Evolutionary conservation across 2,888 invertebrate genomes (phyloP), one percentile per base, ranked within the genome.

Genomic region (Napeogenes inachia): DNA sequence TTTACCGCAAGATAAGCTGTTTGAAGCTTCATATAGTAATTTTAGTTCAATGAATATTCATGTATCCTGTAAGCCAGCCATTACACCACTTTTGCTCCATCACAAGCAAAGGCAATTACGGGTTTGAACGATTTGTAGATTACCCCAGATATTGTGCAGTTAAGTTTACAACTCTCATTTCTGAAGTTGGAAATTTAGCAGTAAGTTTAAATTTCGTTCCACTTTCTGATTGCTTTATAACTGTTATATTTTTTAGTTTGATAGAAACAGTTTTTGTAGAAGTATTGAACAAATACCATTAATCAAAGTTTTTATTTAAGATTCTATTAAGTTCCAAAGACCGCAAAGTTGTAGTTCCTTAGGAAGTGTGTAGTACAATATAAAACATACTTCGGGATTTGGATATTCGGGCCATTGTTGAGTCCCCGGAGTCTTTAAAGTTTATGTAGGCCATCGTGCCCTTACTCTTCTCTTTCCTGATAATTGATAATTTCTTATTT

Each of bases 1-100:
- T 50, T 50, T 30, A 30, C 30, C 4, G 30, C 74, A 67, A 76
- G 76, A 77, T 78, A 77, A 79, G 74, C 76, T 74, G 79, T 81
- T 81, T 79, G 78, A 82, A 78, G 79, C 75, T 75, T 76, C 79
- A 78, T 80, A 73, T 75, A 76, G 72, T 74, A 77, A 77, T 75
- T 77, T 78, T 72, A 75, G 73, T 64, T 65, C 66, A 65, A 70
- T 81, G 80, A 83, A 84, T 85, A 84, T 84, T 83, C 81, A 83
- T 81, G 73, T 71, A 72, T 55, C 57, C 53, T 21, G 74, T 71
- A 74, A 73, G 73, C 68, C 73, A 78, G 77, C 80, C 76, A 79
- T 79, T 80, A 78, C 71, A 74, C 66, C 65, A 75, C 78, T 78
- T 80, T 77, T 78, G 74, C 70, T 67, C 72, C 75, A 78, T 75